Percentiles rank a stretch among this genome's conserved stretches.
These are phyloP conservation scores for Agrypnus murinus DNA, from an alignment of 2,888 invertebrate genomes.

Conservation along the genomic window DNA sequence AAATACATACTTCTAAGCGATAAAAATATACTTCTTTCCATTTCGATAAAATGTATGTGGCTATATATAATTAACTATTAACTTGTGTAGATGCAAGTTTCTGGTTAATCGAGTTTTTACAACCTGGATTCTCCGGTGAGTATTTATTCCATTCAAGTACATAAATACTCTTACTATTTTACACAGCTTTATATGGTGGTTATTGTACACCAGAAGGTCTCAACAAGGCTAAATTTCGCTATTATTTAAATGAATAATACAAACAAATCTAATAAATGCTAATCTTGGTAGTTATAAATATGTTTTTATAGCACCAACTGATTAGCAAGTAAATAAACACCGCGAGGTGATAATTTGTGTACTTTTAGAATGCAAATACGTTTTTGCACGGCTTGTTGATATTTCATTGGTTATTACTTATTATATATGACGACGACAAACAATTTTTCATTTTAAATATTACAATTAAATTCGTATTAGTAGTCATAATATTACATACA, in stretches of 20 bases:
- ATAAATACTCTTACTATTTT: too few relatives aligned
- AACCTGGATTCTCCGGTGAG: too few relatives aligned
- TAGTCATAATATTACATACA: background rate
- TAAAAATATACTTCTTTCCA: too few relatives aligned
- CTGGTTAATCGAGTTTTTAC: too few relatives aligned
- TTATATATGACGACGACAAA: background rate
- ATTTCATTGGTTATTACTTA: background rate
- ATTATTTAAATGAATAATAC: conserved; percentile 20
- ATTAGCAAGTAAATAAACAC: conserved; percentile 31
- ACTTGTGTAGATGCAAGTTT: too few relatives aligned
- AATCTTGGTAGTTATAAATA: conserved; percentile 18
- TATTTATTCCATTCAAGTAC: too few relatives aligned
- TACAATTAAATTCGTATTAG: conserved; percentile 1
- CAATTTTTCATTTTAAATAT: background rate
- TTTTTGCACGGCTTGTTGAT: background rate
- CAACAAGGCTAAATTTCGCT: conserved; percentile 8
- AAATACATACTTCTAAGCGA: too few relatives aligned
- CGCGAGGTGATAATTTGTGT: conserved; percentile 30
- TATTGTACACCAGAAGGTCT: background rate
- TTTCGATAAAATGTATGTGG: too few relatives aligned
- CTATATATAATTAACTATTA: too few relatives aligned
- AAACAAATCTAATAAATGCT: conserved; percentile 21
- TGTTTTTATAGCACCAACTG: conserved; percentile 24
- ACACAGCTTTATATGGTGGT: too few relatives aligned
- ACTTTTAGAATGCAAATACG: conserved; percentile 21